Evolutionary conservation across 2,113 vertebrate genomes (phyloP).

Genomic region (Brachirus orientalis): DNA sequence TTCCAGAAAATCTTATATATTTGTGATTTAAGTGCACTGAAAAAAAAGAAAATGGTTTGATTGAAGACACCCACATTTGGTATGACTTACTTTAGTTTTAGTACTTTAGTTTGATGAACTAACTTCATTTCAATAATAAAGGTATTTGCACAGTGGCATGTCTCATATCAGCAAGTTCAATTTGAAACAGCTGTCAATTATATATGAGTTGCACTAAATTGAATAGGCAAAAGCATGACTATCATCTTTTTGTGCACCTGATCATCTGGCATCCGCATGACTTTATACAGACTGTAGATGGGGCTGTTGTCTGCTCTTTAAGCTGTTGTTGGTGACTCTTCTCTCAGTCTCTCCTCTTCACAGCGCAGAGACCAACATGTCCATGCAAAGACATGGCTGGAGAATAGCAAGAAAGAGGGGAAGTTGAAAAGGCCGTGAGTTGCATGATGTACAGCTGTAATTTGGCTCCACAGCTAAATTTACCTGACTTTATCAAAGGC

Average conservation of each 20-base stretch:
- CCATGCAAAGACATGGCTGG: conserved; percentile 40
- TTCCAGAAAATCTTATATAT: too few species aligned
- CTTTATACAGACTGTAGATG: conserved; percentile 69
- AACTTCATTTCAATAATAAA: too few species aligned
- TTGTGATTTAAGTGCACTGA: too few species aligned
- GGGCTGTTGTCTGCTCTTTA: conserved; percentile 72
- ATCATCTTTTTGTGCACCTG: background rate
- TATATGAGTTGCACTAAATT: background rate
- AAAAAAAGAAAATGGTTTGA: too few species aligned
- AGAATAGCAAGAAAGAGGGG: conserved; percentile 14
- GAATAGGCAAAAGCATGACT: background rate
- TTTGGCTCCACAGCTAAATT: conserved; percentile 74
- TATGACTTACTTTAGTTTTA: too few species aligned
- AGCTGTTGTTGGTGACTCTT: conserved; percentile 3
- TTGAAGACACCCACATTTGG: too few species aligned
- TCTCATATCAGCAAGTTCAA: too few species aligned
- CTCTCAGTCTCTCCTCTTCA: conserved; percentile 43
- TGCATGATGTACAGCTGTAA: conserved; percentile 80
- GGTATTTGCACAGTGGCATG: too few species aligned
- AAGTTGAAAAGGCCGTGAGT: conserved; percentile 57
- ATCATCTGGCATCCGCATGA: too few species aligned
- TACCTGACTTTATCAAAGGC: conserved; percentile 83
- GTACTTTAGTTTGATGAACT: too few species aligned
- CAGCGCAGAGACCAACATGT: conserved; percentile 71
- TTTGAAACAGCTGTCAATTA: background rate